A percentile compares a stretch with the other conserved stretches of the same genome.
Evolutionary conservation across 2,113 vertebrate genomes (phyloP).

Genomic region (Urocitellus parryii): DNA sequence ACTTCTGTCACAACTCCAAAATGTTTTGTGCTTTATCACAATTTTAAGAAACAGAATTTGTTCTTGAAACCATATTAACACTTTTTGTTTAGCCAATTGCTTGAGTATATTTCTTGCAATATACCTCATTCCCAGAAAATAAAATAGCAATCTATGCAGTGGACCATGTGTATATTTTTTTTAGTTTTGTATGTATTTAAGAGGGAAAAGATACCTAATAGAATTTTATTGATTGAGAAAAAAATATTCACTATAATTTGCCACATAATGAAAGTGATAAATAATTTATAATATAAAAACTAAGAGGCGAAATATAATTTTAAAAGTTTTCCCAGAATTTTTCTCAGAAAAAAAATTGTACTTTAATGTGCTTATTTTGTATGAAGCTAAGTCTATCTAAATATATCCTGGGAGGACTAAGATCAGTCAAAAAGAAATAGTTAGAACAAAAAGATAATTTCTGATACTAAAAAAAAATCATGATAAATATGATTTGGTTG

Average conservation of each 20-base stretch:
- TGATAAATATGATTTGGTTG: not conserved
- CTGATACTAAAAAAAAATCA: not conserved
- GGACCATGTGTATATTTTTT: not conserved
- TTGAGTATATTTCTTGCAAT: not conserved
- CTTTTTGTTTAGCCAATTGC: constrained; percentile 45
- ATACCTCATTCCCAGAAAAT: constrained; percentile 22
- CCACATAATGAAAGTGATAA: constrained; percentile 55
- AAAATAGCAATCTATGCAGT: constrained; percentile 43
- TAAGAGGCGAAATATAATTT: constrained; percentile 49
- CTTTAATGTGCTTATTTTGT: not conserved
- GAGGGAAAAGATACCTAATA: not conserved
- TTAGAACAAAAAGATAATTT: not conserved
- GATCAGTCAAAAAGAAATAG: not conserved
- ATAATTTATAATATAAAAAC: constrained; percentile 50
- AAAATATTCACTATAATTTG: constrained; percentile 59
- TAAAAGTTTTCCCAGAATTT: constrained; percentile 27
- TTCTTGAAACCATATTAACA: constrained; percentile 11
- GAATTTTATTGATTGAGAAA: constrained; percentile 17
- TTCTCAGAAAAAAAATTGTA: constrained; percentile 19
- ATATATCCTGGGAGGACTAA: not conserved
- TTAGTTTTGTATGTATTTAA: constrained; percentile 26
- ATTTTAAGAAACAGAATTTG: constrained; percentile 9
- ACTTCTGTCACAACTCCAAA: not conserved
- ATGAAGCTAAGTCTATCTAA: not conserved
- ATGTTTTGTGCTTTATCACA: not conserved